Evolutionary conservation across 1,140 invertebrate species (phyloP).

Genomic region (Drosophila truncata): DNA sequence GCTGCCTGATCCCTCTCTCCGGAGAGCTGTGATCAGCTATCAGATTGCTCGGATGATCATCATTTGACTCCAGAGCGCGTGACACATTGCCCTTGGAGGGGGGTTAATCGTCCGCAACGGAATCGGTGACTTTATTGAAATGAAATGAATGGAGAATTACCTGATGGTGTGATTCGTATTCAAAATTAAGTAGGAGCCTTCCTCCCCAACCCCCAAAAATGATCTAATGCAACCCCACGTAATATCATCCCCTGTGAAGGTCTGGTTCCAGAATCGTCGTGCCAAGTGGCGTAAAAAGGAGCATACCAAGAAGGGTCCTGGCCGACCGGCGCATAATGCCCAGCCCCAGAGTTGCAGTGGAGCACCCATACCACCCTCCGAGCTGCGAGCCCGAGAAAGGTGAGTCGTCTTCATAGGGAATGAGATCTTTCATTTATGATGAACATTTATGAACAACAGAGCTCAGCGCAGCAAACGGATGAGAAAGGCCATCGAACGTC

Average conservation of each 20-base stretch:
- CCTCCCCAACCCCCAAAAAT: no score
- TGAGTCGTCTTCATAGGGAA: constrained; percentile 75
- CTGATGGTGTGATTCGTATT: no score
- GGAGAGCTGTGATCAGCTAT: background rate
- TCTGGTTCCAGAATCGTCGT: constrained; percentile 99
- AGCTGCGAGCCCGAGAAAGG: constrained; percentile 95
- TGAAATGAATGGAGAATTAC: constrained; percentile 1
- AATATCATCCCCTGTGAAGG: constrained; percentile 87
- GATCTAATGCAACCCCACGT: background rate
- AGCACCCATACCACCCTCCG: constrained; percentile 97
- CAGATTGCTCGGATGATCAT: background rate
- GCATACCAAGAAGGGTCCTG: constrained; percentile 99
- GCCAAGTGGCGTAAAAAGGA: constrained; percentile 99
- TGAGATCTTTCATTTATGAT: no score
- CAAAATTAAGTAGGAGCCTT: no score
- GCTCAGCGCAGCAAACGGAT: constrained; percentile 95
- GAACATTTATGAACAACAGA: no score
- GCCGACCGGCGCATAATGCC: constrained; percentile 98
- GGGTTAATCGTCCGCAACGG: constrained; percentile 29
- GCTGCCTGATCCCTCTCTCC: background rate
- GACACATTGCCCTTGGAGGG: constrained; percentile 33
- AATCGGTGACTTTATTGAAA: constrained; percentile 39
- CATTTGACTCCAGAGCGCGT: constrained; percentile 18
- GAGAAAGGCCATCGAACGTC: constrained; percentile 95
- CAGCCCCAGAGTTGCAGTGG: constrained; percentile 99